Evolutionary conservation across 1,140 invertebrate genomes (phyloP).

Genomic region (Atta texana): DNA sequence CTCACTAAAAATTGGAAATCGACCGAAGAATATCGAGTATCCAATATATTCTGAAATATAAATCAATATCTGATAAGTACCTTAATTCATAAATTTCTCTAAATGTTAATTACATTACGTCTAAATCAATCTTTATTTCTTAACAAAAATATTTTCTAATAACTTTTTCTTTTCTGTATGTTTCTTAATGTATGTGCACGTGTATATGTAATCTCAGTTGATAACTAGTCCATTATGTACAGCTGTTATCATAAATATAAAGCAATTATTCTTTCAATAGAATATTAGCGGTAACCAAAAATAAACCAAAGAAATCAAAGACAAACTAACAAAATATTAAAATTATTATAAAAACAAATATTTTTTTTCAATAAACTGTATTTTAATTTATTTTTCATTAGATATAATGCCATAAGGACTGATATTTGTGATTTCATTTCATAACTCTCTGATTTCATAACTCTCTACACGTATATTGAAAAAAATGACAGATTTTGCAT

Average conservation of each 20-base stretch:
- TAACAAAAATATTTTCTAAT: not conserved
- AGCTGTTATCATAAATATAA: too few species aligned
- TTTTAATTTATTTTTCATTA: too few species aligned
- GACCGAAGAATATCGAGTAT: not conserved
- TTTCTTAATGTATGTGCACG: not conserved
- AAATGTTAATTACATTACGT: not conserved
- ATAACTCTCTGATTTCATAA: not conserved
- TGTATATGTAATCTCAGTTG: not conserved
- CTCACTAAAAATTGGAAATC: slow-evolving; percentile 3
- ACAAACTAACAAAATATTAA: too few species aligned
- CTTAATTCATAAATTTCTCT: not conserved
- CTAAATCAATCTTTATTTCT: not conserved
- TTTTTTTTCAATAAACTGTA: too few species aligned
- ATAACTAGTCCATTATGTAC: not conserved
- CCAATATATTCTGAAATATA: not conserved
- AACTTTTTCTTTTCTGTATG: not conserved
- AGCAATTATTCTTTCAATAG: too few species aligned
- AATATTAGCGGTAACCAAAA: too few species aligned
- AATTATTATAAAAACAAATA: too few species aligned
- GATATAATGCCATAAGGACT: not conserved
- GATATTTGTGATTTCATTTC: not conserved
- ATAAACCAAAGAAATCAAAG: too few species aligned
- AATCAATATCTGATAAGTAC: not conserved
- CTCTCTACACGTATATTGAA: not conserved
- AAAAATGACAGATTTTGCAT: not conserved